A percentile compares a stretch with the other conserved stretches of the same genome.
Evolutionary conservation across 2,797 vertebrate species (phyloP).

Genomic region (Halcyon badia): DNA sequence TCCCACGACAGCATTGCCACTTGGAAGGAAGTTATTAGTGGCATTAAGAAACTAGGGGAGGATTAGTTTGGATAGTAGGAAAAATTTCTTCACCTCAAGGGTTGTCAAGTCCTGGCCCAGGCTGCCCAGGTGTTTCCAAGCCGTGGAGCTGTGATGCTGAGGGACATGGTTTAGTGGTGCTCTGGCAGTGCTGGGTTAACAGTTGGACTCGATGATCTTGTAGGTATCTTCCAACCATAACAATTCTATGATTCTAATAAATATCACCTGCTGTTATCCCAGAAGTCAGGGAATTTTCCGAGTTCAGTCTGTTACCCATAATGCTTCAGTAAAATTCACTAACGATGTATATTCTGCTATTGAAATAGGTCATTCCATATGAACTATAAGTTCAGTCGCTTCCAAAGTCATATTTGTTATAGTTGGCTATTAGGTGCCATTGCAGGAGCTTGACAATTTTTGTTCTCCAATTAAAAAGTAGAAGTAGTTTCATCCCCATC

Average conservation of each 20-base stretch:
- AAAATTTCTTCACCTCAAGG: background rate
- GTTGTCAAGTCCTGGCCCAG: background rate
- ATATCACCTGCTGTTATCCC: background rate
- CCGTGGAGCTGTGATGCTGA: background rate
- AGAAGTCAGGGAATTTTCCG: background rate
- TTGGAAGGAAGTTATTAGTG: background rate
- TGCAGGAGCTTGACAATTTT: background rate
- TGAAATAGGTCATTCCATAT: constrained; percentile 10
- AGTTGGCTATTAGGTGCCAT: background rate
- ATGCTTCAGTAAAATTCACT: background rate
- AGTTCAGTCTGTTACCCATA: background rate
- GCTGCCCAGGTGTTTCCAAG: background rate
- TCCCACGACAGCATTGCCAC: background rate
- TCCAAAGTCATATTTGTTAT: background rate
- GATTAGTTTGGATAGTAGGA: background rate
- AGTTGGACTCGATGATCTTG: background rate
- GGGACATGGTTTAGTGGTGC: background rate
- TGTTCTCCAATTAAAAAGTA: constrained; percentile 15
- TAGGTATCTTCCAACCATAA: background rate
- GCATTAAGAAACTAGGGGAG: background rate
- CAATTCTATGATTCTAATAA: background rate
- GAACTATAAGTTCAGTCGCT: background rate
- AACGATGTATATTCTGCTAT: background rate
- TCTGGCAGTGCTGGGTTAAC: background rate
- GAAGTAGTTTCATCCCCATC: background rate